Conservation (phyloP, 2,797 vertebrate genomes). For the Microtus agrestis region DNA sequence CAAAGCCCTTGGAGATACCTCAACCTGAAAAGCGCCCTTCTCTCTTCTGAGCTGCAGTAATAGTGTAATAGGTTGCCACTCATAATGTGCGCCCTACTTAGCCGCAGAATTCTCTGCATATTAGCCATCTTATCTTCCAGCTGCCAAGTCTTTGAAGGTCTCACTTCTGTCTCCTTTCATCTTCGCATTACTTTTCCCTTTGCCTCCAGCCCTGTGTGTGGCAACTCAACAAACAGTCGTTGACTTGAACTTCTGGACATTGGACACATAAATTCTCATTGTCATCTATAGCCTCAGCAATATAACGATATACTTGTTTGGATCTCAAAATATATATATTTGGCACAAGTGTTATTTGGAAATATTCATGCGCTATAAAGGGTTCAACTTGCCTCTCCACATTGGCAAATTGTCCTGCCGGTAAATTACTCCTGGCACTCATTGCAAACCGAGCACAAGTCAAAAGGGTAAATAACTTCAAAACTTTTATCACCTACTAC, state of each 20-base stretch:
- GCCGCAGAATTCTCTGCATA: not conserved
- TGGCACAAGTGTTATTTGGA: conserved; percentile 20
- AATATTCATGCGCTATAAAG: conserved; percentile 10
- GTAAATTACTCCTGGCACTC: not conserved
- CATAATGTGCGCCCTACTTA: not conserved
- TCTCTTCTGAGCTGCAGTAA: conserved; percentile 1
- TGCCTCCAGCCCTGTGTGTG: not conserved
- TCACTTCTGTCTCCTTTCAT: not conserved
- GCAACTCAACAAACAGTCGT: not conserved
- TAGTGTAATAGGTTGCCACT: not conserved
- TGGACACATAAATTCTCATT: conserved; percentile 3
- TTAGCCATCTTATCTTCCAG: not conserved
- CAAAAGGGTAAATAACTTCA: not conserved
- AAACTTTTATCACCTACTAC: not conserved
- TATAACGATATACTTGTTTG: not conserved
- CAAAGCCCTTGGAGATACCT: conserved; percentile 40
- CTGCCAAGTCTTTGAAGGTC: not conserved
- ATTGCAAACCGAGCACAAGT: conserved; percentile 9
- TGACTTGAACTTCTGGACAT: conserved; percentile 9
- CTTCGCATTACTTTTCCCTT: not conserved
- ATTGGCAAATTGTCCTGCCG: not conserved
- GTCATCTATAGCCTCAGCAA: not conserved
- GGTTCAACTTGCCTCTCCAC: not conserved
- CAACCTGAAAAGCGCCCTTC: conserved; percentile 14
- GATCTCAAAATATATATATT: conserved; percentile 26